phyloP scores from a whole-genome alignment of 2,113 vertebrate genomes.

The Piprites chloris region DNA sequence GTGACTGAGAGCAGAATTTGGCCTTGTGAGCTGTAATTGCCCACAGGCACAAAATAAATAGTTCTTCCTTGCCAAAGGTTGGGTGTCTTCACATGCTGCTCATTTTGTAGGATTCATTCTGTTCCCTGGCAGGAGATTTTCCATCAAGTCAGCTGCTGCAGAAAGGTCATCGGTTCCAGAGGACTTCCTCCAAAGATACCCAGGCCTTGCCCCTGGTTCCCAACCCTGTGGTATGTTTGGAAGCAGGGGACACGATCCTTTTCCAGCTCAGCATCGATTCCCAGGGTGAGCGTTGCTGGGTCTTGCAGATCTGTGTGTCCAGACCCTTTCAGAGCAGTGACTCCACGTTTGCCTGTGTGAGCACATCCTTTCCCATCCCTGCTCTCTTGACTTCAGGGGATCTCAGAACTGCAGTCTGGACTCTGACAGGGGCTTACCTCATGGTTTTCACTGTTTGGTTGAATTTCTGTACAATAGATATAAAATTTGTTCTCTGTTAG shows the following conservation, averaged over 20 bases:
- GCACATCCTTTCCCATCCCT: not conserved
- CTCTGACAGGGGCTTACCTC: not conserved
- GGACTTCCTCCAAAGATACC: not conserved
- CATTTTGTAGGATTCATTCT: not conserved
- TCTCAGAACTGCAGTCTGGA: not conserved
- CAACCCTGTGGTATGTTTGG: conserved; percentile 86
- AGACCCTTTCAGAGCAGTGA: fast-evolving
- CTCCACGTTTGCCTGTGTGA: fast-evolving
- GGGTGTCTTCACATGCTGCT: not conserved
- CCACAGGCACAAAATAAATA: not conserved
- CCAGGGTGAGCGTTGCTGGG: conserved; percentile 67
- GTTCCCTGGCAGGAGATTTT: conserved; percentile 30
- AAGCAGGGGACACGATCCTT: conserved; percentile 80
- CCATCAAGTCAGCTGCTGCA: not conserved
- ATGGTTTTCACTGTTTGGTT: not conserved
- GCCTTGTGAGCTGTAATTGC: not conserved
- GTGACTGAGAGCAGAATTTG: not conserved
- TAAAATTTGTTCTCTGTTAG: not conserved
- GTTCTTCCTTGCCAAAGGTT: not conserved
- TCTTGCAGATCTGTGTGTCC: not conserved
- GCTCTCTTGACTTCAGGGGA: not conserved
- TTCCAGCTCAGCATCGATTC: conserved; percentile 84
- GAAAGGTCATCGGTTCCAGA: not conserved
- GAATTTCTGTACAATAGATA: not conserved
- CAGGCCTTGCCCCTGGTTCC: conserved; percentile 73